phyloP scores from a whole-genome alignment of 2,113 vertebrate genomes.

The Alethe diademata region DNA sequence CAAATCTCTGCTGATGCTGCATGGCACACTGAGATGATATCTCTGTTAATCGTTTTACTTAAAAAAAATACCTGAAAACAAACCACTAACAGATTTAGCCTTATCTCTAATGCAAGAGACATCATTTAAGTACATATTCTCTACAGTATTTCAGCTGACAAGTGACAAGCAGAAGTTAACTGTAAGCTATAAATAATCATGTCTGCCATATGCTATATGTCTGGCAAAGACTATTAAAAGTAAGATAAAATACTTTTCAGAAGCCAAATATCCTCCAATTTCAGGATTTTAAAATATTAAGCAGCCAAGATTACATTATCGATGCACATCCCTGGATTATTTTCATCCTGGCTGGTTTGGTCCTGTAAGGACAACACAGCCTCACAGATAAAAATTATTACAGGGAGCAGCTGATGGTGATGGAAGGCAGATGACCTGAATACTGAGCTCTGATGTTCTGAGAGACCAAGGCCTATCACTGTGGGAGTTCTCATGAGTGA shows the following conservation, averaged over 20 bases:
- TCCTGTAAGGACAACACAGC: not conserved
- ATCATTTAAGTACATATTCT: not conserved
- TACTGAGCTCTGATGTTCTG: not conserved
- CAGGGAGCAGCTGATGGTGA: not conserved
- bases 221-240: conserved; percentile 1
- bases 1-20: not conserved
- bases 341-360: not conserved
- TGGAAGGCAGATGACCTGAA: not conserved
- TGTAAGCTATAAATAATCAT: conserved; percentile 30
- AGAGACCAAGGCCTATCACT: not conserved
- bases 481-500: not conserved
- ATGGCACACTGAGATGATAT: not conserved
- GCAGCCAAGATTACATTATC: not conserved
- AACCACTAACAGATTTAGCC: not conserved
- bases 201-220: conserved; percentile 21
- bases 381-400: not conserved
- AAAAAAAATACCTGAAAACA: not conserved
- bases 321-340: not conserved
- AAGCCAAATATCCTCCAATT: not conserved
- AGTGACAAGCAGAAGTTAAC: conserved; percentile 19
- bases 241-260: conserved; percentile 21
- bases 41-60: not conserved
- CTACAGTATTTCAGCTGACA: conserved; percentile 9
- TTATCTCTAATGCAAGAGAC: not conserved
- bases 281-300: conserved; percentile 32